Percentiles rank a stretch among this genome's conserved stretches.
Evolutionary conservation across 1,140 invertebrate genomes (phyloP).

Genomic region (Leptinotarsa undecemlineata): DNA sequence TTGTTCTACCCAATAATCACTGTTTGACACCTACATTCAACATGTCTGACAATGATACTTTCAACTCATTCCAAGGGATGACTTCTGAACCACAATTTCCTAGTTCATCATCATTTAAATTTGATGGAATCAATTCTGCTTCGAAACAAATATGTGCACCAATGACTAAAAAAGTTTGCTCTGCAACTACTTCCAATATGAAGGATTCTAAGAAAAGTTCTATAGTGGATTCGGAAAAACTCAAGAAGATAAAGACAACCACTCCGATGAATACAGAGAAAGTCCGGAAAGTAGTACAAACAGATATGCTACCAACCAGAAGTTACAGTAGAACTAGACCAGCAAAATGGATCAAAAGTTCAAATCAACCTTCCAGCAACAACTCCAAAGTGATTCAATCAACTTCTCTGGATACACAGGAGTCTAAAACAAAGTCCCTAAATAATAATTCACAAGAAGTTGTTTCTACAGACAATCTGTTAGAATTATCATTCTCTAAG

Average conservation of each 20-base stretch:
- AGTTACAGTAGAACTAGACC: constrained; percentile 8
- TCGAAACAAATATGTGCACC: background rate
- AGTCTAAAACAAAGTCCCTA: background rate
- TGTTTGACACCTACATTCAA: constrained; percentile 4
- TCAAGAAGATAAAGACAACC: background rate
- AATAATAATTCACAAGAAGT: background rate
- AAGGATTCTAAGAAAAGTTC: background rate
- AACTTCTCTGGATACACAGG: background rate
- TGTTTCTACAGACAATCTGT: constrained; percentile 12
- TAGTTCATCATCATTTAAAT: too few species aligned
- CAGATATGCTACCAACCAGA: constrained; percentile 1
- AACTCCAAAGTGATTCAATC: background rate
- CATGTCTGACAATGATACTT: background rate
- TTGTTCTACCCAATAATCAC: constrained; percentile 7
- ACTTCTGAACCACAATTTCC: too few species aligned
- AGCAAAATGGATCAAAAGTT: constrained; percentile 7
- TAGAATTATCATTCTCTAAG: background rate
- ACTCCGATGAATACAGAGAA: background rate
- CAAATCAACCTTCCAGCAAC: background rate
- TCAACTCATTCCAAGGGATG: background rate
- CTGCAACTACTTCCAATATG: too few species aligned
- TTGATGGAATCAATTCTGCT: too few species aligned
- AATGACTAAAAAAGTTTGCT: background rate
- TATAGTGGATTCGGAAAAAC: background rate
- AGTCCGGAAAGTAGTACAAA: background rate